Conservation (phyloP, 2,888 invertebrate species). For the Monochamus alternatus region DNA sequence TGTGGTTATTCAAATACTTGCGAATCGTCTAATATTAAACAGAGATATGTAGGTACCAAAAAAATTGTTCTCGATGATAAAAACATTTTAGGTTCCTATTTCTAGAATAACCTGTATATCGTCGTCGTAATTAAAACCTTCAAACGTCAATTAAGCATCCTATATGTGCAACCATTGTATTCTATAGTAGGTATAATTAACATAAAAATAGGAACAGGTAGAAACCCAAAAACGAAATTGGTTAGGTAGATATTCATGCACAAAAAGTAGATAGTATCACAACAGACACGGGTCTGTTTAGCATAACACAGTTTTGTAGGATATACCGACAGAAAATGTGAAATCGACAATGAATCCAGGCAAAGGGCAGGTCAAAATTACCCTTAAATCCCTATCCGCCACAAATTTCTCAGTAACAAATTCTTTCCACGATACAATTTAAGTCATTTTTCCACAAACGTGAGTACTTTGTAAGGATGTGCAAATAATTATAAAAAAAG, state of each 20-base stretch:
- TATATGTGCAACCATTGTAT: not conserved
- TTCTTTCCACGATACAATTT: not conserved
- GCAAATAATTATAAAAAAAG: too few species aligned
- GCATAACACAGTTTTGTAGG: slow-evolving; percentile 24
- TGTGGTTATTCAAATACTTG: not conserved
- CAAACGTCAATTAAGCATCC: not conserved
- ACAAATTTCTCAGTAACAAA: slow-evolving; percentile 10
- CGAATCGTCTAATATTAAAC: not conserved
- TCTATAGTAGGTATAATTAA: slow-evolving; percentile 2
- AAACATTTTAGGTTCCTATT: not conserved
- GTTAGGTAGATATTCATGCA: slow-evolving; percentile 1
- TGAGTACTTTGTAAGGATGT: too few species aligned
- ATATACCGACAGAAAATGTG: not conserved
- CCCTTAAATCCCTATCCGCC: not conserved
- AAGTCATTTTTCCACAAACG: slow-evolving; percentile 4
- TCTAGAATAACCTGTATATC: not conserved
- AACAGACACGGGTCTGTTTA: slow-evolving; percentile 20
- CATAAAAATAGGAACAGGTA: slow-evolving; percentile 27
- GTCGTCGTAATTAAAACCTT: not conserved
- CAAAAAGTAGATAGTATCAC: slow-evolving; percentile 11
- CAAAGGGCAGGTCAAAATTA: slow-evolving; percentile 22
- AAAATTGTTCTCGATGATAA: not conserved
- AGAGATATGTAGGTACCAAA: not conserved
- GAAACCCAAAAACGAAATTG: slow-evolving; percentile 20
- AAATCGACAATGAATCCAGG: slow-evolving; percentile 21